Conservation (phyloP, 2,888 invertebrate genomes). For the Callyntrura sp. region DNA sequence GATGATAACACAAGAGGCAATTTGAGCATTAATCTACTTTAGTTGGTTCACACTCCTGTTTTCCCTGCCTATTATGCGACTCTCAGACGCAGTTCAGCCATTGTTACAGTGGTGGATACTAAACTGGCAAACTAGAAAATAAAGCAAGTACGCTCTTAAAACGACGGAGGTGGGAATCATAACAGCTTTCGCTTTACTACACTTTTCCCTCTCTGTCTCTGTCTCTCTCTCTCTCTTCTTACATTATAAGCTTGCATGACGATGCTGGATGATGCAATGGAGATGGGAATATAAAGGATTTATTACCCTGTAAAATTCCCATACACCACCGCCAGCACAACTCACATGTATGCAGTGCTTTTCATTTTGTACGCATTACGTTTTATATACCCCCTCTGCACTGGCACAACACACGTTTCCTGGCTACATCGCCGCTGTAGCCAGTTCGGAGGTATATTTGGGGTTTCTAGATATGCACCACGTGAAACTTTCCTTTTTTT, state of each 20-base stretch:
- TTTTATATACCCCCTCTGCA: background rate
- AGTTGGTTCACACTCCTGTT: constrained; percentile 70
- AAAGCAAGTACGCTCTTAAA: constrained; percentile 44
- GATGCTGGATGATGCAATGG: constrained; percentile 68
- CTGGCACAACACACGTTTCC: background rate
- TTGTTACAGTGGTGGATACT: constrained; percentile 9
- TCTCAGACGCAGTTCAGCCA: background rate
- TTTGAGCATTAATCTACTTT: constrained; percentile 75
- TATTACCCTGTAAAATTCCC: constrained; percentile 74
- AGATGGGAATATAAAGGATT: constrained; percentile 71
- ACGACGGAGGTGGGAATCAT: constrained; percentile 72
- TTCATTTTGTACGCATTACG: constrained; percentile 49
- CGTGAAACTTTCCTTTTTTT: constrained; percentile 45
- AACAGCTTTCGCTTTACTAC: constrained; percentile 59
- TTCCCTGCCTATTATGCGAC: constrained; percentile 47
- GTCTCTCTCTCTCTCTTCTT: background rate
- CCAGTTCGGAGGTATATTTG: background rate
- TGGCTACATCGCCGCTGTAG: background rate
- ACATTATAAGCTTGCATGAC: constrained; percentile 60
- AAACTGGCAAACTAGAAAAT: constrained; percentile 11
- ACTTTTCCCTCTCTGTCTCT: constrained; percentile 4
- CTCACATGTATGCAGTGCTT: constrained; percentile 50
- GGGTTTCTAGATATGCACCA: constrained; percentile 20
- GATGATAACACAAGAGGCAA: constrained; percentile 74
- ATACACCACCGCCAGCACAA: constrained; percentile 39